Evolutionary conservation across 2,797 vertebrate species (phyloP), one percentile per base, ranked within the genome.

Genomic region (Pipistrellus pipistrellus): DNA sequence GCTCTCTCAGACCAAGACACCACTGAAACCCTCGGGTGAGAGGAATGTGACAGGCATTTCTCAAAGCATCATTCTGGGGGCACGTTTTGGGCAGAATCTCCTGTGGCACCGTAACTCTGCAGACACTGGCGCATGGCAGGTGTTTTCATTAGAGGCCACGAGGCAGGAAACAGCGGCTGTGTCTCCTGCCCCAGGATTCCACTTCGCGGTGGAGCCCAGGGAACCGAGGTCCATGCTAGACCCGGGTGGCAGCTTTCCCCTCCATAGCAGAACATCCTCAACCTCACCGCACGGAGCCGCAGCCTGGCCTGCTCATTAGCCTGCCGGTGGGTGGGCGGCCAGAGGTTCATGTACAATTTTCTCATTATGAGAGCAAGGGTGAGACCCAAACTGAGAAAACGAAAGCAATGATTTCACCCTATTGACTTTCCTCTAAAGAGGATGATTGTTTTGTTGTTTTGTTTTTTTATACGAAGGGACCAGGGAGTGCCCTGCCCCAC

Each of bases 261-360:
- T 53, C 41, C 21, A 53, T 59, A 72, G 88, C 32, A 59, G 59
- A 71, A 77, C 7, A 5, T 66, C 21, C n/a, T 53, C 18, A 81
- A 53, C 12, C 12, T 92, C 21, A 30, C 17, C 7, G 46, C 69
- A 64, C 6, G 6, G 11, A 85, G n/a, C 18, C 0, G 0, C 4
- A 57, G 25, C 23, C 53, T 72, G 48, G 62, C 8, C 59, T 75
- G 8, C 30, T 55, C 32, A 7, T 57, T 84, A 66, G 20, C 57
- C 78, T 82, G 77, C 72, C 66, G 90, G 23, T 13, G n/a, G 25
- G 23, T 11, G 30, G 35, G 59, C 59, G 55, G 59, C 30, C 83
- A 85, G 69, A 77, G 59, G 38, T 14, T 18, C 9, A 20, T 0
- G 0, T 21, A 25, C 10, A 5, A 41, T 81, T 69, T 77, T 73